Evolutionary conservation across 2,888 invertebrate genomes (phyloP).

Genomic region (Germaria angustata): DNA sequence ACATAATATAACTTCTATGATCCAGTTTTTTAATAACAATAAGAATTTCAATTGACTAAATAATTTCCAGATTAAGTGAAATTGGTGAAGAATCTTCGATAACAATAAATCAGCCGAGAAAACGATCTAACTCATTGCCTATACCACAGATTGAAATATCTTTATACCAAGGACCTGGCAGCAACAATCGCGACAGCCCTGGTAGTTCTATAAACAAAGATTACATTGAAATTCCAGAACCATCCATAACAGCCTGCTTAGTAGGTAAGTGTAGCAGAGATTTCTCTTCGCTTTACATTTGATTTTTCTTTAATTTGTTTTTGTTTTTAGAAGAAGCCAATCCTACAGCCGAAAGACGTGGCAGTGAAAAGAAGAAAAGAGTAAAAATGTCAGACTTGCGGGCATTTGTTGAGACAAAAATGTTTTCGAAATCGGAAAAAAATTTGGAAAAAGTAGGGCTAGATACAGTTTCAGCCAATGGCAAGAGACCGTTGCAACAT

Average conservation of each 20-base stretch:
- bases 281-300: neutral
- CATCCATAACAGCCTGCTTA: constrained; percentile 81
- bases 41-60: neutral
- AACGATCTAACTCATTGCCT: constrained; percentile 95
- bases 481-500: constrained; percentile 84
- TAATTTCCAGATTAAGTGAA: constrained; percentile 85
- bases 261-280: constrained; percentile 71
- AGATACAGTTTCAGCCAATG: constrained; percentile 81
- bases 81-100: constrained; percentile 90
- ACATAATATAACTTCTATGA: neutral
- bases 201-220: constrained; percentile 83
- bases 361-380: constrained; percentile 91
- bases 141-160: constrained; percentile 96
- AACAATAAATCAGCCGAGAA: constrained; percentile 88
- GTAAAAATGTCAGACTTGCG: constrained; percentile 95
- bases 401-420: constrained; percentile 94
- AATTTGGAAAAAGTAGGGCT: constrained; percentile 93
- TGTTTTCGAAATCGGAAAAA: constrained; percentile 94
- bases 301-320: neutral
- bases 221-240: constrained; percentile 89
- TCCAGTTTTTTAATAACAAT: neutral
- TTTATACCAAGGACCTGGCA: constrained; percentile 87
- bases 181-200: constrained; percentile 79
- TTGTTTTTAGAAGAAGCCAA: constrained; percentile 74
- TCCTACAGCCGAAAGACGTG: constrained; percentile 81